Percentiles rank a stretch among this genome's conserved stretches.
Conservation (phyloP, 2,113 vertebrate genomes). For the Alouatta palliata region DNA sequence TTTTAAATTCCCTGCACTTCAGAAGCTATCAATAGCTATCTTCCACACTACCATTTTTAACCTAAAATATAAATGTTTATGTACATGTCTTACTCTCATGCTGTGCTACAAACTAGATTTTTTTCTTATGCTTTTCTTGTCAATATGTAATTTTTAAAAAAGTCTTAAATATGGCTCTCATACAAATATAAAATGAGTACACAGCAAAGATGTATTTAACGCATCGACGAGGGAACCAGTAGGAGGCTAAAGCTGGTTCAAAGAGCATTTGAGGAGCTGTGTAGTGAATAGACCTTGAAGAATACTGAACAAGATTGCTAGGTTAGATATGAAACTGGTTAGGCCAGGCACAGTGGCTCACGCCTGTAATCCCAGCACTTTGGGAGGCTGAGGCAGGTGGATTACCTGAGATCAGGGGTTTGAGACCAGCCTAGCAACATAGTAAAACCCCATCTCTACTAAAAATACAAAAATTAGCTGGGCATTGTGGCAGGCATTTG, state of each 20-base stretch:
- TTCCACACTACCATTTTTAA: not conserved
- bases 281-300: not conserved
- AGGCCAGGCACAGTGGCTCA: fast-evolving
- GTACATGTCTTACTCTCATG: not conserved
- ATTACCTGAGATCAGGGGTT: too few species aligned
- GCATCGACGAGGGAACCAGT: not conserved
- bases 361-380: too few species aligned
- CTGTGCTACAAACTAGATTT: not conserved
- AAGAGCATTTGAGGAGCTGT: not conserved
- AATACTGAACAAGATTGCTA: not conserved
- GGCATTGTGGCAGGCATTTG: too few species aligned
- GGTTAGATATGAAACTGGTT: not conserved
- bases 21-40: not conserved
- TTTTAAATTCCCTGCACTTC: not conserved
- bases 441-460: too few species aligned
- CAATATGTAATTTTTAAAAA: not conserved
- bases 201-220: not conserved
- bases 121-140: not conserved
- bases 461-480: too few species aligned
- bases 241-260: not conserved
- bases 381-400: too few species aligned
- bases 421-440: too few species aligned
- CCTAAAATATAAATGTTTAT: not conserved
- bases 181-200: conserved; percentile 10
- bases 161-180: not conserved